These are phyloP conservation scores for Felis chaus DNA, from an alignment of 2,113 vertebrate genomes.

Conservation along the genomic window DNA sequence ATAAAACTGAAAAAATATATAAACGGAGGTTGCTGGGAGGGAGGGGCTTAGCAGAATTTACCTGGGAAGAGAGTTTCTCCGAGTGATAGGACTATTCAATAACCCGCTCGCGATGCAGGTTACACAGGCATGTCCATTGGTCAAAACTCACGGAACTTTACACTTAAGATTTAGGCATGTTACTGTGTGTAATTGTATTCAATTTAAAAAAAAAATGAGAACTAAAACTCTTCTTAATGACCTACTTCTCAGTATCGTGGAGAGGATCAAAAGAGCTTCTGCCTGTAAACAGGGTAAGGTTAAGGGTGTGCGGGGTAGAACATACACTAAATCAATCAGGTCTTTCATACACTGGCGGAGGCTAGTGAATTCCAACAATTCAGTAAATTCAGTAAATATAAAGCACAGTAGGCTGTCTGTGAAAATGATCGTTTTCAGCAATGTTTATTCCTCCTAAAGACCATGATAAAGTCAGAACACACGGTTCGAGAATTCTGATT, in stretches of 20 bases:
- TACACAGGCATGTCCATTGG: neutral
- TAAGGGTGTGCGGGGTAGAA: neutral
- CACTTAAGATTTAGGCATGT: neutral
- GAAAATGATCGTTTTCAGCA: neutral
- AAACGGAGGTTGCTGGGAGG: rapidly evolving
- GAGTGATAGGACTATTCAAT: neutral
- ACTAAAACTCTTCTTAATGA: neutral
- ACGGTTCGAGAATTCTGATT: neutral
- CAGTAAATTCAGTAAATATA: neutral
- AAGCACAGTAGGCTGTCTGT: neutral
- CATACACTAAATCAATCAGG: neutral
- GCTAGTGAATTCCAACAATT: neutral
- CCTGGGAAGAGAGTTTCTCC: neutral
- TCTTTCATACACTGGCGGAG: neutral
- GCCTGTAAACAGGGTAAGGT: neutral
- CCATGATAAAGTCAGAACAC: neutral
- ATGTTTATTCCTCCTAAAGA: neutral
- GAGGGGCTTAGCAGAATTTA: neutral
- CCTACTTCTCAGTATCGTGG: neutral
- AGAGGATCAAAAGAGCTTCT: neutral
- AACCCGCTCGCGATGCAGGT: rapidly evolving
- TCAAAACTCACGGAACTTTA: neutral
- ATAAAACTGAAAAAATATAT: neutral
- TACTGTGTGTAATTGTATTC: neutral
- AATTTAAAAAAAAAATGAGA: neutral